These are phyloP conservation scores for Crocuta crocuta DNA, from an alignment of 2,113 vertebrate species.

Conservation along the genomic window DNA sequence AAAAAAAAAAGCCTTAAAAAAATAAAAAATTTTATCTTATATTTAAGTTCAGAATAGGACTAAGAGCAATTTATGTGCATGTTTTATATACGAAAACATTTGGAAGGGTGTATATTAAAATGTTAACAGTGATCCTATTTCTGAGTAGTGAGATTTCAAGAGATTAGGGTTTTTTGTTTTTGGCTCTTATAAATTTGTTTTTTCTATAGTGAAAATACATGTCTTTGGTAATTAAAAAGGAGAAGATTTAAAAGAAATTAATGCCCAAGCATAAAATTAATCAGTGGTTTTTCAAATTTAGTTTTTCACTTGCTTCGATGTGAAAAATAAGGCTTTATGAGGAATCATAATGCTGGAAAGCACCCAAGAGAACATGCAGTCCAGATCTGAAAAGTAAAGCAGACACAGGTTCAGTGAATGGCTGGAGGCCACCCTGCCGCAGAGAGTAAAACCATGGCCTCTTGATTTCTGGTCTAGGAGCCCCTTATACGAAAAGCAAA, in stretches of 20 bases:
- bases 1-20: not conserved
- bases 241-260: not conserved
- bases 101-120: not conserved
- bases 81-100: not conserved
- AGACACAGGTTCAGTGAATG: accelerated
- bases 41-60: not conserved
- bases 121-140: not conserved
- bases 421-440: not conserved
- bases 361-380: not conserved
- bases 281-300: not conserved
- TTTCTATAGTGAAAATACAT: not conserved
- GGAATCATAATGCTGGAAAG: not conserved
- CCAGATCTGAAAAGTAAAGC: not conserved
- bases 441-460: not conserved
- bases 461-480: not conserved
- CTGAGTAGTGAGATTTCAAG: not conserved
- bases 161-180: not conserved
- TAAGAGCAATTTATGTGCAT: not conserved
- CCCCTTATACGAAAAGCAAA: not conserved
- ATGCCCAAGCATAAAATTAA: not conserved
- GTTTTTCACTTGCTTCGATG: not conserved
- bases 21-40: not conserved
- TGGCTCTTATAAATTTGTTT: not conserved
- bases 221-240: not conserved
- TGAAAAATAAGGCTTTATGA: not conserved